Percentiles rank a stretch among this genome's conserved stretches.
phyloP scores from a whole-genome alignment of 2,888 invertebrate genomes.

The Acanthopleura granulata region DNA sequence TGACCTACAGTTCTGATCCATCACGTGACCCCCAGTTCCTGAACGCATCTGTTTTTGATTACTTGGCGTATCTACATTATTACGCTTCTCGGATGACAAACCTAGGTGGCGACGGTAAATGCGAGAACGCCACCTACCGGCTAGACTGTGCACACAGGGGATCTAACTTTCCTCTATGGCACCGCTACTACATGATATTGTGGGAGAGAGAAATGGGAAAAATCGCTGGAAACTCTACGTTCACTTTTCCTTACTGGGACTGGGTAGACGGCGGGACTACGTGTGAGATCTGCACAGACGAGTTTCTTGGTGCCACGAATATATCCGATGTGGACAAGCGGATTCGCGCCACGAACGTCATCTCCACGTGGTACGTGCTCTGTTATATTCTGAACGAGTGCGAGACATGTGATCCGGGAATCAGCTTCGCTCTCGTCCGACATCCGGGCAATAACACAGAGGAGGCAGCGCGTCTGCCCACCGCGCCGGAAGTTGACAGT shows the following conservation, averaged over 20 bases:
- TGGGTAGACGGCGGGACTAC: not conserved
- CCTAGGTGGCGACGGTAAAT: not conserved
- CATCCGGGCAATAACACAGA: not conserved
- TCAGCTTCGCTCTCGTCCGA: not conserved
- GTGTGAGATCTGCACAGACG: constrained; percentile 12
- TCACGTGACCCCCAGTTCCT: not conserved
- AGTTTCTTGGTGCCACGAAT: constrained; percentile 13
- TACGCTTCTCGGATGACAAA: constrained; percentile 2
- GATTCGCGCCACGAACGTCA: not conserved
- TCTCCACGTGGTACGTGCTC: constrained; percentile 18
- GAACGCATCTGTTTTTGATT: constrained; percentile 8
- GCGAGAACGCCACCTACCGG: not conserved
- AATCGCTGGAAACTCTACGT: not conserved
- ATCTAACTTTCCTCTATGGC: constrained; percentile 14
- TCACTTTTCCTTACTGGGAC: constrained; percentile 21
- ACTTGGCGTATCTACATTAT: constrained; percentile 13
- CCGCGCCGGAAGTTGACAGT: not conserved
- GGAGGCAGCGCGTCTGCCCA: not conserved
- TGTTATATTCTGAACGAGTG: not conserved
- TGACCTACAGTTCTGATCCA: not conserved
- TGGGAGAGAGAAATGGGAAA: constrained; percentile 18
- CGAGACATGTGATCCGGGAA: constrained; percentile 7
- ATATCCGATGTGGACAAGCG: not conserved
- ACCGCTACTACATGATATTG: constrained; percentile 17
- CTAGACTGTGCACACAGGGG: constrained; percentile 15